phyloP scores from a whole-genome alignment of 2,113 vertebrate species.

The Pelodiscus sinensis region DNA sequence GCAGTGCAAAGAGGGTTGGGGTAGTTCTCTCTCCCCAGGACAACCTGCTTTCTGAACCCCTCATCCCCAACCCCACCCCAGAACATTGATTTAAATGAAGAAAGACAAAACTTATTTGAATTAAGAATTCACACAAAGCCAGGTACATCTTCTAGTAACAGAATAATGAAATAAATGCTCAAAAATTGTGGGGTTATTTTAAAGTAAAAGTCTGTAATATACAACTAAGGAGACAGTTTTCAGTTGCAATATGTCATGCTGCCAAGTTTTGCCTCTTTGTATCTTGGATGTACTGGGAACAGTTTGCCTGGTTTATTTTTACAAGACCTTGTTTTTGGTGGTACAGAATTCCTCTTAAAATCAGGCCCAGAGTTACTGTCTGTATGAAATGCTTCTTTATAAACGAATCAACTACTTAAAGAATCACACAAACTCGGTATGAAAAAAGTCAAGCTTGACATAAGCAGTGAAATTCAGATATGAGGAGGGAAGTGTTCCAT shows the following conservation, averaged over 20 bases:
- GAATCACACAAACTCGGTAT: background rate
- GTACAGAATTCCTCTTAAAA: constrained; percentile 23
- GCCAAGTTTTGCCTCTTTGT: background rate
- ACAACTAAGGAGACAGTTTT: background rate
- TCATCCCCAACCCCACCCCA: no score
- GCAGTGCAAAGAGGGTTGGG: no score
- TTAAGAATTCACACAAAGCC: no score
- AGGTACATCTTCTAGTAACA: background rate
- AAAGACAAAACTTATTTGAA: no score
- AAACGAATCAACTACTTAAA: constrained; percentile 34
- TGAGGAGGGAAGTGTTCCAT: constrained; percentile 79
- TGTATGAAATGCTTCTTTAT: constrained; percentile 62
- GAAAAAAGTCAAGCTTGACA: constrained; percentile 72
- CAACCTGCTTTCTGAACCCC: no score
- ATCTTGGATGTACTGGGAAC: background rate
- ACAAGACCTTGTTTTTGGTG: constrained; percentile 1
- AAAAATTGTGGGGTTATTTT: background rate
- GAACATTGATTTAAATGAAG: no score
- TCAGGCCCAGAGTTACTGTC: constrained; percentile 1
- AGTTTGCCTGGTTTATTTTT: background rate
- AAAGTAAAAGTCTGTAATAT: background rate
- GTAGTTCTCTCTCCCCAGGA: no score
- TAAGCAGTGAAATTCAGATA: constrained; percentile 77
- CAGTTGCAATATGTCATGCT: background rate
- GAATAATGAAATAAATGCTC: background rate